Evolutionary conservation across 1,140 invertebrate genomes (phyloP), one percentile per base, ranked within the genome.

Genomic region (Drosophila pallidifrons): DNA sequence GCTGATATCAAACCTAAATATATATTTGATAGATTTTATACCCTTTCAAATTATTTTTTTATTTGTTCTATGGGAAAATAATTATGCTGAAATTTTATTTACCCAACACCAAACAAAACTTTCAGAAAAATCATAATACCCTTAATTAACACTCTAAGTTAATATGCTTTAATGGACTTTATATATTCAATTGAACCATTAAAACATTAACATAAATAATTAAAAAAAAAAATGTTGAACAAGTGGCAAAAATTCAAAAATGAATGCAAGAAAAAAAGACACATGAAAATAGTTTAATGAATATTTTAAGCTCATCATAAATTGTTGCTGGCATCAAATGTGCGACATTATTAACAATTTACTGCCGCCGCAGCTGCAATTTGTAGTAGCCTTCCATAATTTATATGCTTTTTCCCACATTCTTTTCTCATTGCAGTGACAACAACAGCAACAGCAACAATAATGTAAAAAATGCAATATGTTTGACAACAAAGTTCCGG

Each of bases 401-500:
- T 82, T 78, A 88, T 83, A 38, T 32, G 38, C 46, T 15, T 41
- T 54, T 78, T 59, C 79, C 3, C 58, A 69, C 45, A 76, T 75
- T 75, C 55, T 58, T 25, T 25, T 81, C 43, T 79, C 63, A 43
- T 75, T 89, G 72, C 85, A 89, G 85, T 58, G 65, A 46, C 55
- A 70, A 57, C 59, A 82, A 57, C 47, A 76, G 58, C 32, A 85
- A 47, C 45, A 64, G 8, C 8, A 11, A 10, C 32, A 41, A 61
- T 70, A 51, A 55, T 69, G 69, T 74, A 57, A 61, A 25, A 54
- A 59, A 52, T 46, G 25, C 71, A 89, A 85, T 89, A 89, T 89
- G 86, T 77, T 85, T 89, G 81, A 89, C 86, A 81, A 81, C 72
- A 85, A 63, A 79, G 79, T 90, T 89, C 85, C 85, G 85, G 86